Evolutionary conservation across 2,797 vertebrate genomes (phyloP), one percentile per base, ranked within the genome.

Genomic region (Peromyscus attwateri): DNA sequence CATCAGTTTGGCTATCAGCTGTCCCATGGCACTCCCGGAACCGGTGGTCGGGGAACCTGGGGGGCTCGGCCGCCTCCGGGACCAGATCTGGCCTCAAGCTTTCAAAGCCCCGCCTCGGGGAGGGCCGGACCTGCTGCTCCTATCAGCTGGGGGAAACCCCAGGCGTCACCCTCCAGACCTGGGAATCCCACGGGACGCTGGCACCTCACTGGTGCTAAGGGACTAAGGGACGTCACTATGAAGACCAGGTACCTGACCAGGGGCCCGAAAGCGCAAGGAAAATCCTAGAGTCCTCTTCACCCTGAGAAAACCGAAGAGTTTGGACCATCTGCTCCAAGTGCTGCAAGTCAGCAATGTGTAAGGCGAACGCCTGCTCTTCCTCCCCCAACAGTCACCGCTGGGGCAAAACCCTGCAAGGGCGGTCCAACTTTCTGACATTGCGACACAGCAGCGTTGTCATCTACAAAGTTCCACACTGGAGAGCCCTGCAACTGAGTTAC

Each of bases 1-100:
- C 98, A 97, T 97, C 79, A 98, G 43, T 27, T 97, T 98, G n/a
- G 97, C 75, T 21, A 98, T 95, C 82, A 97, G 94, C 77, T 98
- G 96, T 84, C 93, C 97, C 97, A 97, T 96, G 71, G 92, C 89
- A 49, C 34, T 8, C 64, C 23, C 1, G 27, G 55, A 40, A 29
- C 68, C 37, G 25, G 29, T 0, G 0, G 43, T 34, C 37, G 8
- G 0, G 40, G 55, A 6, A 19, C 10, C 12, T 57, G 27, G n/a
- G 37, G 60, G 92, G 64, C 71, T 80, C n/a, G 0, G 66, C 1
- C 27, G 55, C 23, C 46, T 71, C 52, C 1, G 0, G 3, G 13
- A 0, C 64, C 6, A 0, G 25, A 13, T 57, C 0, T 3, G 34
- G 2, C 16, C 34, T 10, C 0, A 17, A 43, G 27, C 21, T 1